These are phyloP conservation scores for Camelus bactrianus DNA, from an alignment of 2,113 vertebrate species.

Conservation along the genomic window DNA sequence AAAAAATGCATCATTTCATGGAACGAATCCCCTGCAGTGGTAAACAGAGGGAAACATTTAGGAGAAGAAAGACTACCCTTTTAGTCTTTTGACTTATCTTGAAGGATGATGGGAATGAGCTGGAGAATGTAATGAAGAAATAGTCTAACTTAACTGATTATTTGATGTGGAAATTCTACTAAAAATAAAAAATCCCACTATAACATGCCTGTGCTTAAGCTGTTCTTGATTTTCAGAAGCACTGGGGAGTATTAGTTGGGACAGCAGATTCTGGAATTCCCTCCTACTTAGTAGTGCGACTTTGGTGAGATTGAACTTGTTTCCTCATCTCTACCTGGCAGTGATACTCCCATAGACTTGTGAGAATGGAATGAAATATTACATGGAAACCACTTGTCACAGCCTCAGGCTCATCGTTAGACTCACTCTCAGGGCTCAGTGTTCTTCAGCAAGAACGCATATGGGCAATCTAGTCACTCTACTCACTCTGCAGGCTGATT, in stretches of 20 bases:
- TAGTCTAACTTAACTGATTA: neutral
- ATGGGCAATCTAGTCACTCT: no score
- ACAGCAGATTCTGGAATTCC: neutral
- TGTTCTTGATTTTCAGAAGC: slow-evolving; percentile 13
- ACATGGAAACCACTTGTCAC: neutral
- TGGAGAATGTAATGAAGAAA: neutral
- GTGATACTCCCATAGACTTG: neutral
- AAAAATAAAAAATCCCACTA: neutral
- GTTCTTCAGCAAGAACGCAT: neutral
- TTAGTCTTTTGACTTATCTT: neutral
- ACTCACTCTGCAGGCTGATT: neutral
- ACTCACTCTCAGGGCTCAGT: neutral
- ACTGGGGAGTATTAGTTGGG: neutral
- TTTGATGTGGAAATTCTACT: slow-evolving; percentile 46
- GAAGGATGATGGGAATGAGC: neutral
- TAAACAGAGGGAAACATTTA: neutral
- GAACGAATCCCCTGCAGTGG: neutral
- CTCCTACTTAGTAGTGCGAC: neutral
- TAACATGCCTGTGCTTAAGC: neutral
- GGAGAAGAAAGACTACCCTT: neutral
- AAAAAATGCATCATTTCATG: neutral
- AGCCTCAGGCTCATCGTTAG: accelerated
- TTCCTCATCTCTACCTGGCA: neutral
- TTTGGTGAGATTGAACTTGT: neutral
- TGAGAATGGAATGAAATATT: neutral